A percentile compares a stretch with the other conserved stretches of the same genome.
phyloP scores from a whole-genome alignment of 2,797 vertebrate genomes.

The Chloroceryle amazona region DNA sequence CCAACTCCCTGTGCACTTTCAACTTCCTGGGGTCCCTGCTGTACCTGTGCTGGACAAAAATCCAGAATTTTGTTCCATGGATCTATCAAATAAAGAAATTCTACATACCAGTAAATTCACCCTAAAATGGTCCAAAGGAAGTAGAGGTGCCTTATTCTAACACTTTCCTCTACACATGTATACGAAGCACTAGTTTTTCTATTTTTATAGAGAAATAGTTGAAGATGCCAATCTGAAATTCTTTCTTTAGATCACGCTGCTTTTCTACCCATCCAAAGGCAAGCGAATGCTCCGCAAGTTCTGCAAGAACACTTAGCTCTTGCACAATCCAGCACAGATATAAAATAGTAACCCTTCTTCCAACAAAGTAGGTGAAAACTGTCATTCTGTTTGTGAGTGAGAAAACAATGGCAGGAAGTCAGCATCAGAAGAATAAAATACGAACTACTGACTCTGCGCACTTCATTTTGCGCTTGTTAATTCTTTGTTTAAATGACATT shows the following conservation, averaged over 20 bases:
- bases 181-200: neutral
- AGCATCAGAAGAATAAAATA: constrained; percentile 5
- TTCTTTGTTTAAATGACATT: constrained; percentile 52
- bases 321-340: neutral
- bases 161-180: rapidly evolving
- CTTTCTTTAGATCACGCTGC: neutral
- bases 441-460: neutral
- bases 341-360: neutral
- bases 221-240: neutral
- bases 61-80: neutral
- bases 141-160: neutral
- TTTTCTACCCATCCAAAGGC: neutral
- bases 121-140: neutral
- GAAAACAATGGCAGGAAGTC: constrained; percentile 23
- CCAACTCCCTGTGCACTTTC: neutral
- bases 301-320: neutral
- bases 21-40: neutral
- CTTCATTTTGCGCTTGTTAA: neutral
- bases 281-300: neutral
- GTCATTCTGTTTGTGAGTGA: neutral
- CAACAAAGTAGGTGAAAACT: neutral
- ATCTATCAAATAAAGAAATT: neutral
- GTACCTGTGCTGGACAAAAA: neutral
- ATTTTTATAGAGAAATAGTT: neutral
- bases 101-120: neutral